phyloP scores from a whole-genome alignment of 2,888 invertebrate genomes.

The Eilema caniola region DNA sequence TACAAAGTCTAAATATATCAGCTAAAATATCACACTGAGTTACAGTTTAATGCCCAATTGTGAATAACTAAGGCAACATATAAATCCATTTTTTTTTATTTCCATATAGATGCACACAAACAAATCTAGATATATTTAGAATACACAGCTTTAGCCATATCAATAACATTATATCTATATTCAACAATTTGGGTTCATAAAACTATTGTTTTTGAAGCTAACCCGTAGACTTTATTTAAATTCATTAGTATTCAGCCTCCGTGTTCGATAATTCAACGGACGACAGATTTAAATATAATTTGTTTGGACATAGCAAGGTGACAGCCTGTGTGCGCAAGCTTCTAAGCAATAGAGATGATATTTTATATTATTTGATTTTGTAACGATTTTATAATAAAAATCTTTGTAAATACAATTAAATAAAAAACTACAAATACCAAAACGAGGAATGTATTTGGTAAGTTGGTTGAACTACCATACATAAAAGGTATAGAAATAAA shows the following conservation, averaged over 20 bases:
- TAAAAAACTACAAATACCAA: too few species aligned
- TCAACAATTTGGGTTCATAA: slow-evolving; percentile 67
- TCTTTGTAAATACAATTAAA: too few species aligned
- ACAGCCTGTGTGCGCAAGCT: slow-evolving; percentile 13
- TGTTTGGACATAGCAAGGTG: slow-evolving; percentile 36
- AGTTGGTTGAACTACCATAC: too few species aligned
- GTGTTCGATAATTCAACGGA: slow-evolving; percentile 65
- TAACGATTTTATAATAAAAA: background rate
- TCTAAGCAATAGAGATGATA: background rate
- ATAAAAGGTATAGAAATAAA: background rate
- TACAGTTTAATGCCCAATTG: background rate
- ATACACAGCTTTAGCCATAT: background rate
- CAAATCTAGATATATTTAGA: background rate
- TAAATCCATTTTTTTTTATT: too few species aligned
- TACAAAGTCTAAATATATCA: too few species aligned
- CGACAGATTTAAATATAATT: slow-evolving; percentile 55
- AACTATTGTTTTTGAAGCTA: slow-evolving; percentile 63
- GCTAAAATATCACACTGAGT: background rate
- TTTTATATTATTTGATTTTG: background rate
- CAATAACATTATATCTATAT: slow-evolving; percentile 59
- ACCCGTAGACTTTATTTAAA: slow-evolving; percentile 51
- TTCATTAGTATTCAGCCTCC: slow-evolving; percentile 65
- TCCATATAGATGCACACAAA: background rate
- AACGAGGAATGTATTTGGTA: background rate
- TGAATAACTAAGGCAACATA: background rate